These are phyloP conservation scores for Leptothorax acervorum DNA, from an alignment of 2,888 invertebrate species.

Conservation along the genomic window DNA sequence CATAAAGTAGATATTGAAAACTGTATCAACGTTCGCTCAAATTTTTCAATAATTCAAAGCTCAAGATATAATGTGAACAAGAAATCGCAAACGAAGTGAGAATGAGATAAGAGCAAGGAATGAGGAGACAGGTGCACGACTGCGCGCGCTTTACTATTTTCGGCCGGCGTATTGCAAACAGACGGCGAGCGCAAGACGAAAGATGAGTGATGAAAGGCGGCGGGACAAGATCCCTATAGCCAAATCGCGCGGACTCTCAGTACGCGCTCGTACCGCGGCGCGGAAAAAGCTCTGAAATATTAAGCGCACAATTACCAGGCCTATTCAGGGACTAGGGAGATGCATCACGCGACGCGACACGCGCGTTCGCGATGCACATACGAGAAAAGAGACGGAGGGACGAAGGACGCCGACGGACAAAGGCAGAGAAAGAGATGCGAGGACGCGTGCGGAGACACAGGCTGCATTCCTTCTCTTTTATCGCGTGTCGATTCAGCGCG, in stretches of 20 bases:
- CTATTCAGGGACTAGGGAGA: constrained; percentile 84
- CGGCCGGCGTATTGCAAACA: constrained; percentile 72
- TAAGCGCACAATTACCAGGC: constrained; percentile 85
- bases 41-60: not conserved
- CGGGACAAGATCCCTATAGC: constrained; percentile 62
- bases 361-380: constrained; percentile 68
- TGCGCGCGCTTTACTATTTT: constrained; percentile 77
- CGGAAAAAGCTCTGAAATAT: constrained; percentile 84
- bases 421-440: constrained; percentile 53
- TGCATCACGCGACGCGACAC: constrained; percentile 77
- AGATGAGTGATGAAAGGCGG: constrained; percentile 66
- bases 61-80: not conserved
- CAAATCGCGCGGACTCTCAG: constrained; percentile 80
- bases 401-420: constrained; percentile 40
- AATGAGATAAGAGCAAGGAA: constrained; percentile 52
- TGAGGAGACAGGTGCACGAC: constrained; percentile 56
- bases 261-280: constrained; percentile 80
- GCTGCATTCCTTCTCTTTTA: constrained; percentile 59
- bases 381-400: constrained; percentile 59
- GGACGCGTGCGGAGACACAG: constrained; percentile 41
- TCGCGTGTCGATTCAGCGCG: constrained; percentile 80
- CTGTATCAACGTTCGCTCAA: not conserved
- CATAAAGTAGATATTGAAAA: not conserved
- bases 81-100: constrained; percentile 32
- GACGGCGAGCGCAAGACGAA: constrained; percentile 71